Evolutionary conservation across 2,888 invertebrate genomes (phyloP).

Genomic region (Ephialtes manifestator): DNA sequence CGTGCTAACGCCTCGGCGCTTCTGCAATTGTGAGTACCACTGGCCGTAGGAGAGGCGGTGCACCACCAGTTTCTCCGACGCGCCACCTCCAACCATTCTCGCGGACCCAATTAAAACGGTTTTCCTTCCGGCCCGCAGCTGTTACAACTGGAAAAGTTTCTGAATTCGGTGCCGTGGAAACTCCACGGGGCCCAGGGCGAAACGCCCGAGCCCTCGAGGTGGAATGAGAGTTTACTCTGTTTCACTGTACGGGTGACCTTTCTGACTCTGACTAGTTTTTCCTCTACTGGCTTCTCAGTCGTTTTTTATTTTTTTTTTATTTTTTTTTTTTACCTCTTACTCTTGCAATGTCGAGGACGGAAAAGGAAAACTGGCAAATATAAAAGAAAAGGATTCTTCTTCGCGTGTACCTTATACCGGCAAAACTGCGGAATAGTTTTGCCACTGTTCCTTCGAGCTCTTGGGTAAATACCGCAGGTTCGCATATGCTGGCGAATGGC

Average conservation of each 20-base stretch:
- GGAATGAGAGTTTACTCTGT: slow-evolving; percentile 68
- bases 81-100: slow-evolving; percentile 19
- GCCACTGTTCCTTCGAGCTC: neutral
- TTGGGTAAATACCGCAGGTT: neutral
- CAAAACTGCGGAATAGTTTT: slow-evolving; percentile 18
- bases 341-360: slow-evolving; percentile 12
- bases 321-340: slow-evolving; percentile 31
- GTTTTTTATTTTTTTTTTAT: slow-evolving; percentile 8
- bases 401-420: slow-evolving; percentile 16
- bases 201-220: slow-evolving; percentile 63
- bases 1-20: slow-evolving; percentile 67
- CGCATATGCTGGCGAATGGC: neutral
- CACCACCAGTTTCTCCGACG: slow-evolving; percentile 50
- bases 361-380: slow-evolving; percentile 37
- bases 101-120: slow-evolving; percentile 79
- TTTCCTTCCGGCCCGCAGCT: slow-evolving; percentile 77
- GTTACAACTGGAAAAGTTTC: slow-evolving; percentile 77
- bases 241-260: slow-evolving; percentile 45
- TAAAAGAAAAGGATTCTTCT: slow-evolving; percentile 14
- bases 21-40: slow-evolving; percentile 47
- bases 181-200: slow-evolving; percentile 51
- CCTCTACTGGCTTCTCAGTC: slow-evolving; percentile 7
- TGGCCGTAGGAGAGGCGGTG: slow-evolving; percentile 2
- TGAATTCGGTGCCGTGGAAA: slow-evolving; percentile 69
- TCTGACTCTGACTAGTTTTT: slow-evolving; percentile 51